phyloP scores from a whole-genome alignment of 2,888 invertebrate species.

The Caradrina clavipalpis region DNA sequence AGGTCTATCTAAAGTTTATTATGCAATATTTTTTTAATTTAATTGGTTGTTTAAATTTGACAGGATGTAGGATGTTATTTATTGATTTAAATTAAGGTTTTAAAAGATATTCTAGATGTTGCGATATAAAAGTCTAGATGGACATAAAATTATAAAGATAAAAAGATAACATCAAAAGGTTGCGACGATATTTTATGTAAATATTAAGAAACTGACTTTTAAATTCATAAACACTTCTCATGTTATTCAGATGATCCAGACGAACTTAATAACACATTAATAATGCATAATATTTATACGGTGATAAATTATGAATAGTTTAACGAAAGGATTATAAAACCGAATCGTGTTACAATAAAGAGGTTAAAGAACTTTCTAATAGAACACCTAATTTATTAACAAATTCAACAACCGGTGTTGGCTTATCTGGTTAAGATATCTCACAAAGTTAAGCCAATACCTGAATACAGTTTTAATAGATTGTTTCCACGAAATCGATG shows the following conservation, averaged over 20 bases:
- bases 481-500: slow-evolving; percentile 75
- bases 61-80: slow-evolving; percentile 47
- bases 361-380: slow-evolving; percentile 61
- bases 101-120: slow-evolving; percentile 31
- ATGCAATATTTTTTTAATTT: slow-evolving; percentile 48
- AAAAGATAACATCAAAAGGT: slow-evolving; percentile 23
- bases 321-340: slow-evolving; percentile 36
- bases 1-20: slow-evolving; percentile 41
- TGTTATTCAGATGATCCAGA: slow-evolving; percentile 33
- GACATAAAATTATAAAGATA: slow-evolving; percentile 21
- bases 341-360: slow-evolving; percentile 25
- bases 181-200: slow-evolving; percentile 38
- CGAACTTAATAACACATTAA: slow-evolving; percentile 42
- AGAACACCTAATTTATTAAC: slow-evolving; percentile 56
- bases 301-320: slow-evolving; percentile 34
- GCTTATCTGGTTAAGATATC: slow-evolving; percentile 64
- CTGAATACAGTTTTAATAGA: slow-evolving; percentile 69
- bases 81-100: slow-evolving; percentile 47
- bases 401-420: slow-evolving; percentile 58
- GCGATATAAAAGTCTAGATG: slow-evolving; percentile 32
- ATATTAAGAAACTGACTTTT: slow-evolving; percentile 28
- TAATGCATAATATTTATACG: slow-evolving; percentile 53
- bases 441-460: slow-evolving; percentile 61
- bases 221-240: slow-evolving; percentile 21
- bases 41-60: slow-evolving; percentile 48